Percentiles rank a stretch among this genome's conserved stretches.
These are phyloP conservation scores for Psephotus haematonotus DNA, from an alignment of 2,113 vertebrate species.

Conservation along the genomic window DNA sequence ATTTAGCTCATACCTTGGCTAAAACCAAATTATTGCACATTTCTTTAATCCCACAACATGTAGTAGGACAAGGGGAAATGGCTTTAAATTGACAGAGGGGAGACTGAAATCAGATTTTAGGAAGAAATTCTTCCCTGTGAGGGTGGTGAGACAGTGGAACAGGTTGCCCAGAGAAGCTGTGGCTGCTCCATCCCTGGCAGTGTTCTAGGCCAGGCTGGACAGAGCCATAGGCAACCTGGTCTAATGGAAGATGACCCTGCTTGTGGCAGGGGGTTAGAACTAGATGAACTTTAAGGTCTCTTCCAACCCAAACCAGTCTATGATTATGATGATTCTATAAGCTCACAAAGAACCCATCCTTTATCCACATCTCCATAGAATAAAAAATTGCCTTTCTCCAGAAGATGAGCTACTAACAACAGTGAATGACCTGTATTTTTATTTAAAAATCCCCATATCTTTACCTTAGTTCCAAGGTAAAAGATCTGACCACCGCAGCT, in stretches of 20 bases:
- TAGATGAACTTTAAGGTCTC: not conserved
- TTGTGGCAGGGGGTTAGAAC: not conserved
- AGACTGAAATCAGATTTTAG: too few relatives aligned
- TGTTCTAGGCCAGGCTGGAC: not conserved
- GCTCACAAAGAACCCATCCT: not conserved
- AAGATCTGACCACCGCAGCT: slow-evolving; percentile 92
- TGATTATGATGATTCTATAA: not conserved
- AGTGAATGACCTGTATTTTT: not conserved
- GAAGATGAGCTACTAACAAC: not conserved
- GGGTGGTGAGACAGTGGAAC: not conserved
- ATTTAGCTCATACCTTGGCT: not conserved
- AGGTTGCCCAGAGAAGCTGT: not conserved
- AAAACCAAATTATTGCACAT: not conserved
- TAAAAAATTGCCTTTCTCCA: not conserved
- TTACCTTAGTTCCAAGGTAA: slow-evolving; percentile 96
- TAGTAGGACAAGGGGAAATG: too few relatives aligned
- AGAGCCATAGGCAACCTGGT: not conserved
- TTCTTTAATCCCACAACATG: not conserved
- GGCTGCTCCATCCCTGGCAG: not conserved
- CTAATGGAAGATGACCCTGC: not conserved
- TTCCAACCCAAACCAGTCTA: not conserved
- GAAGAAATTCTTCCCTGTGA: not conserved
- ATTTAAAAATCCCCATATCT: not conserved
- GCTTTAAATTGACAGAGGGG: too few relatives aligned
- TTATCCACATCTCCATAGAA: not conserved